Evolutionary conservation across 92 coral and sea anemone genomes (phyloP), one percentile per base, ranked within the genome.

Genomic region (Porites lobata): DNA sequence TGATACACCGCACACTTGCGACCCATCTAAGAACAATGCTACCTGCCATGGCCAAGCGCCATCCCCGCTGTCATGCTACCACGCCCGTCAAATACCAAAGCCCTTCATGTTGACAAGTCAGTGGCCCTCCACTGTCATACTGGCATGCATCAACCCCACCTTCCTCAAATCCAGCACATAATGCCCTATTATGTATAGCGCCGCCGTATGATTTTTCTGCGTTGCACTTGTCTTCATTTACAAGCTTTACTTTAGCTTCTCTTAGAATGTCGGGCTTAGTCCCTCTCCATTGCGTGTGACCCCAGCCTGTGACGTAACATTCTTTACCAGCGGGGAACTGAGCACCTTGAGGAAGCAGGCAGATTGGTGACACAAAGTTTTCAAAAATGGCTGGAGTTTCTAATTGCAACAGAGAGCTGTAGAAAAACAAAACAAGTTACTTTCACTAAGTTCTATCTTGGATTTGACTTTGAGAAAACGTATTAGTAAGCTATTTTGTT

Each of bases 81-180:
- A 95, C 98, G 19, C 98, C 98, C 0, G 98, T 95, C 20, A 95
- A 83, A 79, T 95, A 95, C 98, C 98, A 95, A 18, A 90, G 94
- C 84, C 98, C 98, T 11, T 75, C 86, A 52, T 91, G 65, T 67
- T 95, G 89, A 83, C 98, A 95, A 50, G 96, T 89, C 93, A 95
- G 93, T 88, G 98, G 98, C 11, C 98, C 98, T 18, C 98, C 98
- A 53, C 98, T 95, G 83, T 95, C 98, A 58, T 81, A 88, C 80
- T 95, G 98, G 83, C 98, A 95, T 63, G 98, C 92, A 88, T 95
- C 98, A 63, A 95, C 98, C 22, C 98, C 98, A 14, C 98, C 98
- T 78, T 91, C 75, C 77, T 93, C 98, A 65, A 95, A 95, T 52
- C 98, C 98, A 17, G 98, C 98, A 74, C 98, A 95, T 14, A 95